Conservation (phyloP, 2,888 invertebrate species). For the Melangyna quadrimaculata region DNA sequence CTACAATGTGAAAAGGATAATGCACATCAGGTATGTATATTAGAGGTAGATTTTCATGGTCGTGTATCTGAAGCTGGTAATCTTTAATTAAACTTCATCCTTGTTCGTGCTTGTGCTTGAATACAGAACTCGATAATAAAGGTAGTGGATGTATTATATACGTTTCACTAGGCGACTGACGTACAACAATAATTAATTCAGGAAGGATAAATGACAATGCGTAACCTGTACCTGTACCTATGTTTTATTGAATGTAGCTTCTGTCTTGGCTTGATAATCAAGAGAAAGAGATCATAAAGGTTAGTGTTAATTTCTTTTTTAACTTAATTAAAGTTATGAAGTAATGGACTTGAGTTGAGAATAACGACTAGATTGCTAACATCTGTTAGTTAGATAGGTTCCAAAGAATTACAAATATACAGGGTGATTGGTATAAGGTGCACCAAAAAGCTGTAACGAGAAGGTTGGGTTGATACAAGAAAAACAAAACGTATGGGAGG, state of each 20-base stretch:
- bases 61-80: slow-evolving; percentile 59
- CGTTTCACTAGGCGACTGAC: too few relatives aligned
- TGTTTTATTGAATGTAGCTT: slow-evolving; percentile 24
- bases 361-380: not conserved
- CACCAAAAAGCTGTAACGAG: too few relatives aligned
- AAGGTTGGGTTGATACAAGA: too few relatives aligned
- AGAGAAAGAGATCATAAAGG: not conserved
- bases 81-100: slow-evolving; percentile 70
- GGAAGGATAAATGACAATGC: slow-evolving; percentile 34
- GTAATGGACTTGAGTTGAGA: not conserved
- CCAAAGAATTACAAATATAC: too few relatives aligned
- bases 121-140: slow-evolving; percentile 7
- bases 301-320: not conserved
- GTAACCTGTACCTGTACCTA: slow-evolving; percentile 9
- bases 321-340: not conserved
- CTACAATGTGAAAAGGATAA: slow-evolving; percentile 37
- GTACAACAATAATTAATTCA: slow-evolving; percentile 30
- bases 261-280: not conserved
- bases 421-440: too few relatives aligned
- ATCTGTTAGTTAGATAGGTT: not conserved
- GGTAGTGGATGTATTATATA: slow-evolving; percentile 31
- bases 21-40: slow-evolving; percentile 15
- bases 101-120: slow-evolving; percentile 23
- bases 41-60: slow-evolving; percentile 26
- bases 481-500: too few relatives aligned